Evolutionary conservation across 2,888 invertebrate species (phyloP).

Genomic region (Acleris sparsana): DNA sequence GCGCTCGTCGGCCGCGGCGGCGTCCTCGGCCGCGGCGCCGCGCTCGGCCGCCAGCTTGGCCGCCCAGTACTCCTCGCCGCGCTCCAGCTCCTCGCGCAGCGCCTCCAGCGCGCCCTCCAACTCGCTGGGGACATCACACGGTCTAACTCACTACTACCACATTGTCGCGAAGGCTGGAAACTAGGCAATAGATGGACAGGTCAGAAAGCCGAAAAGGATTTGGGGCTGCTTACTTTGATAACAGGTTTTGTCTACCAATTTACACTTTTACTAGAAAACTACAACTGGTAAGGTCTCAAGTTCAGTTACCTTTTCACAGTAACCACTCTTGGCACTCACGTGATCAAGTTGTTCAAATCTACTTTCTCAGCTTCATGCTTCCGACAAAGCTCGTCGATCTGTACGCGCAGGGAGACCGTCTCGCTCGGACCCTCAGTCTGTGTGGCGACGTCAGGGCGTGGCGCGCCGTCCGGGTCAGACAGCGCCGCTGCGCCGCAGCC

Average conservation of each 20-base stretch:
- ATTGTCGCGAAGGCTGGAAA: too few relatives aligned
- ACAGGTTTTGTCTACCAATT: too few relatives aligned
- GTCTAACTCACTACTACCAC: background rate
- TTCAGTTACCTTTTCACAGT: too few relatives aligned
- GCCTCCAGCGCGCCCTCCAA: slow-evolving; percentile 89
- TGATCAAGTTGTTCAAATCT: slow-evolving; percentile 57
- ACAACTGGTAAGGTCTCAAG: too few relatives aligned
- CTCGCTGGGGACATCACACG: slow-evolving; percentile 67
- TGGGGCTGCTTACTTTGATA: too few relatives aligned
- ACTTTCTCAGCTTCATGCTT: slow-evolving; percentile 64
- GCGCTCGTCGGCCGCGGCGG: slow-evolving; percentile 89
- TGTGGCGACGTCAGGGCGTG: slow-evolving; percentile 25
- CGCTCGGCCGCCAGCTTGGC: slow-evolving; percentile 91
- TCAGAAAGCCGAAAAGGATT: too few relatives aligned
- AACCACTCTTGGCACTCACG: slow-evolving; percentile 49
- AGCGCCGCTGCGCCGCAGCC: slow-evolving; percentile 32
- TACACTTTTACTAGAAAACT: too few relatives aligned
- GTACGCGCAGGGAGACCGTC: slow-evolving; percentile 36
- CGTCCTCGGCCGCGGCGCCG: slow-evolving; percentile 88
- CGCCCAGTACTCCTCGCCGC: slow-evolving; percentile 94
- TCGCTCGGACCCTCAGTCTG: slow-evolving; percentile 39
- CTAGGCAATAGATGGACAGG: too few relatives aligned
- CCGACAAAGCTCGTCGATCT: slow-evolving; percentile 47
- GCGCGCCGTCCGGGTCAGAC: slow-evolving; percentile 8
- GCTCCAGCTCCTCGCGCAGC: slow-evolving; percentile 90